Conservation (phyloP, 2,797 vertebrate species). For the Dromococcyx pavoninus region DNA sequence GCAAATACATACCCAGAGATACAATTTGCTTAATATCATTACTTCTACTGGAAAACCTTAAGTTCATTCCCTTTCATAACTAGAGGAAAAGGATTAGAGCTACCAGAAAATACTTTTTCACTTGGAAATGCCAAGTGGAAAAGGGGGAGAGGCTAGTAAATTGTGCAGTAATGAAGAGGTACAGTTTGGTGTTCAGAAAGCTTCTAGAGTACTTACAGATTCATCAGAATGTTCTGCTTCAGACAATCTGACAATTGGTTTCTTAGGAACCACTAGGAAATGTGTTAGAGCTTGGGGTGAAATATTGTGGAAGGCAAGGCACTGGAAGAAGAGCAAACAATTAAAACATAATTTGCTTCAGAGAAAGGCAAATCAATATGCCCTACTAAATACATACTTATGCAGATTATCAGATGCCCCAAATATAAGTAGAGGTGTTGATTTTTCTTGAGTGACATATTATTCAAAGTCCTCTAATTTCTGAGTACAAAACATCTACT, state of each 20-base stretch:
- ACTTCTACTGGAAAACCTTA: not conserved
- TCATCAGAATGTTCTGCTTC: slow-evolving; percentile 87
- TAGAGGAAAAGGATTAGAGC: not conserved
- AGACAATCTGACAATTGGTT: slow-evolving; percentile 87
- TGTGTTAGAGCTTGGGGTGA: slow-evolving; percentile 93
- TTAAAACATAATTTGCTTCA: not conserved
- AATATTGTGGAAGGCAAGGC: slow-evolving; percentile 93
- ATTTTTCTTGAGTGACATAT: not conserved
- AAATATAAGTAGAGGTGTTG: not conserved
- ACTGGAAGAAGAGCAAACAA: slow-evolving; percentile 74
- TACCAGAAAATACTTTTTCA: no score
- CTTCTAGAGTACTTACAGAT: slow-evolving; percentile 79
- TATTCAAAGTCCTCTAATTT: not conserved
- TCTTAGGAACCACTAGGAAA: slow-evolving; percentile 94
- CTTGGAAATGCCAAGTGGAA: not conserved
- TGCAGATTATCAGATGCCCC: no score
- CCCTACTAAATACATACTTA: not conserved
- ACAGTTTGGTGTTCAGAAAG: not conserved
- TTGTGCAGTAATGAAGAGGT: not conserved
- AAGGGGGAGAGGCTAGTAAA: not conserved
- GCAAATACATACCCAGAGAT: not conserved
- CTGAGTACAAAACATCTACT: not conserved
- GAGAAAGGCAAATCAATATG: not conserved
- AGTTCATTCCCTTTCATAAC: not conserved
- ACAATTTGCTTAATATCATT: not conserved